A percentile compares a stretch with the other conserved stretches of the same genome.
Conservation (phyloP, 2,113 vertebrate genomes). For the Hylia prasina region DNA sequence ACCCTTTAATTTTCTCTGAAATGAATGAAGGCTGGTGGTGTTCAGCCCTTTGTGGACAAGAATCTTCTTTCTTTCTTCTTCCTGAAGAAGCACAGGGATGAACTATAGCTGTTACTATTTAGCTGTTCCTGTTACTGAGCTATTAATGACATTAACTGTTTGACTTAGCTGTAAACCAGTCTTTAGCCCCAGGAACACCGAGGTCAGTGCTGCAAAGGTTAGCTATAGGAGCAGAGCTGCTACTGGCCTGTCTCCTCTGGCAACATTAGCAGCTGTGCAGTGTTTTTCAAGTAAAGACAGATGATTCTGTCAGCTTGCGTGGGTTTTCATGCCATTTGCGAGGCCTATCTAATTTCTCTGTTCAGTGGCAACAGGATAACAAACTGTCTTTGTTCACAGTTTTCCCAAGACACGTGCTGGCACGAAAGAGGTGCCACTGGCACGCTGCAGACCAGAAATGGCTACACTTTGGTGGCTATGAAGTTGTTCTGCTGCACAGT, state of each 20-base stretch:
- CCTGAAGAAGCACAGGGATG: neutral
- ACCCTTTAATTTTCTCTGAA: neutral
- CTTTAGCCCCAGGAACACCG: neutral
- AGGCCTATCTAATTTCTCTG: neutral
- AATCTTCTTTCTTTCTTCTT: neutral
- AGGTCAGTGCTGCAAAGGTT: neutral
- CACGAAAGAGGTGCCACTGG: neutral
- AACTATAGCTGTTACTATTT: neutral
- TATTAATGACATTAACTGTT: neutral
- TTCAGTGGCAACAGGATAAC: conserved; percentile 1
- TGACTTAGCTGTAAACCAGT: neutral
- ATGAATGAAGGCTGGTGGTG: neutral
- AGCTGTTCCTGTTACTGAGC: neutral
- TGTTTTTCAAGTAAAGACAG: neutral
- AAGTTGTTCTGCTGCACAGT: neutral
- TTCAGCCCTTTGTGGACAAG: neutral
- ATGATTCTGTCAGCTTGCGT: neutral
- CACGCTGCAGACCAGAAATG: neutral
- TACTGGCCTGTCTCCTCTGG: neutral
- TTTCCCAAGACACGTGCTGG: conserved; percentile 7
- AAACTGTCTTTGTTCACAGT: conserved; percentile 20
- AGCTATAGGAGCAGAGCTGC: neutral
- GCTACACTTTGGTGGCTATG: neutral
- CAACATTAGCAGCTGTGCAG: neutral
- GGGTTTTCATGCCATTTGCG: neutral